Base-by-base conservation (phyloP, 1,140 invertebrate species). In the Eubasilissa regina region DNA sequence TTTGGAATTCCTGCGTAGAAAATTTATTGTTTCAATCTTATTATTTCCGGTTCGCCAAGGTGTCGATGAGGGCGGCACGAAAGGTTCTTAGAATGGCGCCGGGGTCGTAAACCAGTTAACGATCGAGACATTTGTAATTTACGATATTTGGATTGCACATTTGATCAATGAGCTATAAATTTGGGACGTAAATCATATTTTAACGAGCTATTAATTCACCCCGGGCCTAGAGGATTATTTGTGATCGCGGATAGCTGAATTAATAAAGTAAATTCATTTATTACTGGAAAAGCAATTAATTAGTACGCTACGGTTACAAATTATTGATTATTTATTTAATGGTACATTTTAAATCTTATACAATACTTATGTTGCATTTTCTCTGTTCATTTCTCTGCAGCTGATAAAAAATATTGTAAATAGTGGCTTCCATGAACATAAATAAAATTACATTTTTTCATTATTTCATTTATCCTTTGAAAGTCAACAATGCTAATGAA, bases 131-230 rank as follows among this genome's bases (percentile, higher is more conserved):
- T 13, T 53, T 43, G 1, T 19, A 12, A 70, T 70, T 70, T 51
- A 70, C 10, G 45, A 47, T 13, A 21, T 70, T 70, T 70, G 45
- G 45, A 70, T 70, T 70, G 66, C 66, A 51, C 15, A 43, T 74
- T 74, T 25, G 53, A 74, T 53, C 72, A 74, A 74, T 74, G 19
- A 21, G 72, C 35, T 10, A 56, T 75, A 58, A 58, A 75, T 25
- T 45, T 73, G 9, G 35, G 35, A 7, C 53, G 17, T 75, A 75
- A 75, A 75, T 75, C 51, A 58, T 44, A 60, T 9, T 74, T 75
- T 58, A 75, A 55, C 25, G 73, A 75, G n/a, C 53, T 60, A 21
- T 60, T 43, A 75, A 74, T 74, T 47, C 55, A 6, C 6, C 25
- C 25, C n/a, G n/a, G n/a, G n/a, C n/a, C n/a, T n/a, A 6, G 25